These are phyloP conservation scores for Delphinus delphis DNA, from an alignment of 2,113 vertebrate species.

Conservation along the genomic window DNA sequence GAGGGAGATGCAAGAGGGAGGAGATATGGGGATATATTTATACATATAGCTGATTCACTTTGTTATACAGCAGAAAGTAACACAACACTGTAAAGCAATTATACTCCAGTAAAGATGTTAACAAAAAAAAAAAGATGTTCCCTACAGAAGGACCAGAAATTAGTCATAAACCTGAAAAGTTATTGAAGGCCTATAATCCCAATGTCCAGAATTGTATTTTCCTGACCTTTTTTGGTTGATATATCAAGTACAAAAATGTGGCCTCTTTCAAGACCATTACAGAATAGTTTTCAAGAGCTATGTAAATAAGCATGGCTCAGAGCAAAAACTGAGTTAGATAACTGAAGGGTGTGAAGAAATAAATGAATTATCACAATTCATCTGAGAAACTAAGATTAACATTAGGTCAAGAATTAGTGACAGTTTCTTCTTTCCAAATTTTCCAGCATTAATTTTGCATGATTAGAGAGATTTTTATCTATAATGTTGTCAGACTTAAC, in stretches of 20 bases:
- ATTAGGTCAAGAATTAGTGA: slow-evolving; percentile 33
- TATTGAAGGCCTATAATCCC: not conserved
- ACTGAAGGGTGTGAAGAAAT: not conserved
- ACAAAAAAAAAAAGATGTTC: not conserved
- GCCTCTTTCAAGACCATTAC: not conserved
- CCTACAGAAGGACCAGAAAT: not conserved
- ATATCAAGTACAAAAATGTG: not conserved
- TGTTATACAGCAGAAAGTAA: too few relatives aligned
- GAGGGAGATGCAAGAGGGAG: too few relatives aligned
- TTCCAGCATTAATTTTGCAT: not conserved
- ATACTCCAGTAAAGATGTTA: too few relatives aligned
- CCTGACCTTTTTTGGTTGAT: not conserved
- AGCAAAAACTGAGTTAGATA: not conserved
- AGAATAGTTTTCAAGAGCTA: not conserved
- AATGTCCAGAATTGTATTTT: not conserved
- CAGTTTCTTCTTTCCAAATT: not conserved
- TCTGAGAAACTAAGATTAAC: slow-evolving; percentile 4
- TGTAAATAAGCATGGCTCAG: not conserved
- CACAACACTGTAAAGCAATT: too few relatives aligned
- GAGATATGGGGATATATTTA: too few relatives aligned
- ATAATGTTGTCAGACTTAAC: slow-evolving; percentile 46
- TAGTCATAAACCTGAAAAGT: not conserved
- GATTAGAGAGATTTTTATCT: slow-evolving; percentile 11
- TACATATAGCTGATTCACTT: too few relatives aligned
- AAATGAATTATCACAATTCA: slow-evolving; percentile 11